A percentile compares a stretch with the other conserved stretches of the same genome.
Conservation (phyloP, 1,140 invertebrate species). For the Anoplophora glabripennis region DNA sequence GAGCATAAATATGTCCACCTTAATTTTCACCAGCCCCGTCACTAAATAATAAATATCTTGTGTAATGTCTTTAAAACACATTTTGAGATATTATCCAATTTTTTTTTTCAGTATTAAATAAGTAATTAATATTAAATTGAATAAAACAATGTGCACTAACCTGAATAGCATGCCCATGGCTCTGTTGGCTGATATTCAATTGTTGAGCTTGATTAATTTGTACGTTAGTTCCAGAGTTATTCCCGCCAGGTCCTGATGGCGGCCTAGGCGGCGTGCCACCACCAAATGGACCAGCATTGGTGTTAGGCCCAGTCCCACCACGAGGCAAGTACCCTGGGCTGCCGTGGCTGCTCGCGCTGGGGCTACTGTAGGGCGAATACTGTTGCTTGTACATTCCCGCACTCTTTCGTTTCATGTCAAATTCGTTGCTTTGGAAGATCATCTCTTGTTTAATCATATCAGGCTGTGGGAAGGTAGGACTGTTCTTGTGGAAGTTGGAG, state of each 20-base stretch:
- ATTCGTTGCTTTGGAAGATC: constrained; percentile 49
- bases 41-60: too few relatives aligned
- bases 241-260: constrained; percentile 56
- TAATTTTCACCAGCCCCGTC: too few relatives aligned
- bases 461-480: constrained; percentile 47
- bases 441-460: constrained; percentile 51
- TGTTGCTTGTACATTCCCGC: constrained; percentile 56
- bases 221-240: constrained; percentile 54
- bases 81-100: too few relatives aligned
- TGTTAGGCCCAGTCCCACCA: constrained; percentile 46
- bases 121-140: too few relatives aligned
- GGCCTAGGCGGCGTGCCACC: constrained; percentile 61
- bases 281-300: constrained; percentile 54
- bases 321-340: constrained; percentile 62
- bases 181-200: constrained; percentile 76
- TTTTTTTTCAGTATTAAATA: too few relatives aligned
- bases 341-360: constrained; percentile 58
- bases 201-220: constrained; percentile 86
- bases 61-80: too few relatives aligned
- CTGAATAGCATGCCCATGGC: constrained; percentile 68
- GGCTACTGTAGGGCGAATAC: constrained; percentile 67
- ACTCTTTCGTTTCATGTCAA: constrained; percentile 55
- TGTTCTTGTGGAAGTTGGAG: constrained; percentile 52
- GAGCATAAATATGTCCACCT: too few relatives aligned
- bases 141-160: constrained; percentile 49